phyloP scores from a whole-genome alignment of 2,888 invertebrate species.

The Rotaria magnacalcarata region DNA sequence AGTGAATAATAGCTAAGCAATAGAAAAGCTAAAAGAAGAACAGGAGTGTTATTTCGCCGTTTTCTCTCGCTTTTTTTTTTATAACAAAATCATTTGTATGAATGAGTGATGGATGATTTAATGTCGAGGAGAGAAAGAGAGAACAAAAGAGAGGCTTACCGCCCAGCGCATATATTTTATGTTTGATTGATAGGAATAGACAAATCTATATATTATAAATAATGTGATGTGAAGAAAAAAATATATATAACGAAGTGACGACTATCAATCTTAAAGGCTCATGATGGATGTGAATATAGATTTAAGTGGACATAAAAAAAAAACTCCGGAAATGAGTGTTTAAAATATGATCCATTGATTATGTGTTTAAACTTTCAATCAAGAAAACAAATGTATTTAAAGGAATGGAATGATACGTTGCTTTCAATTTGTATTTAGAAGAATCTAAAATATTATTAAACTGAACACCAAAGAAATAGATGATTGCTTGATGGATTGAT shows the following conservation, averaged over 20 bases:
- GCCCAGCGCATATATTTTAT: background rate
- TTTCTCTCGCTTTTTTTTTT: background rate
- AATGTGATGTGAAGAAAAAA: background rate
- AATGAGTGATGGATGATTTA: conserved; percentile 12
- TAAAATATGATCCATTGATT: background rate
- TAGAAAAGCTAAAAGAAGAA: background rate
- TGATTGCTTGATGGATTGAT: conserved; percentile 32
- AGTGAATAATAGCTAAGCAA: background rate
- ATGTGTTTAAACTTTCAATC: background rate
- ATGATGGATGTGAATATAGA: background rate
- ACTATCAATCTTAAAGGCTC: conserved; percentile 27
- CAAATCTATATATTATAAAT: conserved; percentile 22
- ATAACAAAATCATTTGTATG: conserved; percentile 8
- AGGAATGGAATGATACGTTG: background rate
- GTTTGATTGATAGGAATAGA: conserved; percentile 31
- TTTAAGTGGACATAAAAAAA: background rate
- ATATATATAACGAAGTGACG: background rate
- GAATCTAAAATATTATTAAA: no score
- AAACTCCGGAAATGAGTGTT: background rate
- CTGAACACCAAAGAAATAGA: background rate
- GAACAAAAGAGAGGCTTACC: conserved; percentile 24
- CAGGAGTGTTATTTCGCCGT: no score
- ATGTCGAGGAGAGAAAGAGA: background rate
- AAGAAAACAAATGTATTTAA: background rate
- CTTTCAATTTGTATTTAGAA: no score